These are phyloP conservation scores for Alectoris magna DNA, from an alignment of 2,797 vertebrate species.

Conservation along the genomic window DNA sequence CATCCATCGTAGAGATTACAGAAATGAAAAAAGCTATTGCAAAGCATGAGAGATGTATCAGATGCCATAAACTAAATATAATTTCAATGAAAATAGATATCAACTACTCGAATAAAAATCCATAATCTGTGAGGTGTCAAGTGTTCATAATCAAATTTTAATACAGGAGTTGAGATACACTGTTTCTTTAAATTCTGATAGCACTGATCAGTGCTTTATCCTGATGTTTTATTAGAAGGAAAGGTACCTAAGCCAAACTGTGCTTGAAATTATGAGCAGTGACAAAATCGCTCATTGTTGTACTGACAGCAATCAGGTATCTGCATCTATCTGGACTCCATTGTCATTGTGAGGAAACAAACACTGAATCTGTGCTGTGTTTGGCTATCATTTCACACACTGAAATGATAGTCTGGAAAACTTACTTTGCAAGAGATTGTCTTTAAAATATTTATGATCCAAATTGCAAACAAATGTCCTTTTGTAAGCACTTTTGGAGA, in stretches of 20 bases:
- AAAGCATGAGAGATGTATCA: background rate
- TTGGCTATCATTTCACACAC: background rate
- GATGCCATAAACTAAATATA: background rate
- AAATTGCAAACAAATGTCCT: background rate
- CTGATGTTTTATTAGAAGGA: background rate
- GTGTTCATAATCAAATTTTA: background rate
- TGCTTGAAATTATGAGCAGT: background rate
- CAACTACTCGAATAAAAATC: background rate
- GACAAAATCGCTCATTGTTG: background rate
- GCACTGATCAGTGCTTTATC: background rate
- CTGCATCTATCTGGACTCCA: background rate
- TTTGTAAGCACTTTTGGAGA: background rate
- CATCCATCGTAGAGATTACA: background rate
- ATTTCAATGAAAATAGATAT: background rate
- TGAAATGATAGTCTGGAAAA: background rate
- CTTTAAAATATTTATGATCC: background rate
- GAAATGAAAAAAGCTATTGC: background rate
- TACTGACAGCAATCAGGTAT: accelerated
- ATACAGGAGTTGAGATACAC: background rate
- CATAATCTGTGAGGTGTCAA: background rate
- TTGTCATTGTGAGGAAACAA: background rate
- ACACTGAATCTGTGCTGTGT: background rate
- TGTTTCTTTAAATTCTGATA: background rate
- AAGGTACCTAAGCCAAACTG: background rate
- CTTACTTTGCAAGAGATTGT: background rate